Conservation (phyloP, 2,113 vertebrate species). For the Burhinus bistriatus region DNA sequence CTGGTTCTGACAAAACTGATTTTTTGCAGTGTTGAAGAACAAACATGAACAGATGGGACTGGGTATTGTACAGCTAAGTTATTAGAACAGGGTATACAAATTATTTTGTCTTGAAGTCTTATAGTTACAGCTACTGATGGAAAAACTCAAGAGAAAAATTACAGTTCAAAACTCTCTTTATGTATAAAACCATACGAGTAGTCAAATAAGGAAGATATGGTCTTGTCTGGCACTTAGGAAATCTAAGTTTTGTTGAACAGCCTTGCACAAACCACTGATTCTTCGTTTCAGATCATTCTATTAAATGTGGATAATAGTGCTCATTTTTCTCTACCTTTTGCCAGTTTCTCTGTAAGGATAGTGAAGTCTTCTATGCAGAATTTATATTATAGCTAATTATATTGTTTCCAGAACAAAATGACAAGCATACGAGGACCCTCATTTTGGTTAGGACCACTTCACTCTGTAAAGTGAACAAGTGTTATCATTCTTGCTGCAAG, state of each 20-base stretch:
- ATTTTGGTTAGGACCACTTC: background rate
- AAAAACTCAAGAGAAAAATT: background rate
- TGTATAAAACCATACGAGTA: background rate
- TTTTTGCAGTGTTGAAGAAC: background rate
- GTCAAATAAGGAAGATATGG: background rate
- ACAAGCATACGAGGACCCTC: background rate
- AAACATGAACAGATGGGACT: background rate
- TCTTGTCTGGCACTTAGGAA: background rate
- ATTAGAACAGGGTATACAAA: background rate
- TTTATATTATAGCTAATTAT: background rate
- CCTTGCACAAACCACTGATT: background rate
- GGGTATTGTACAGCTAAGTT: background rate
- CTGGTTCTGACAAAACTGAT: background rate
- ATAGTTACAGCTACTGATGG: background rate
- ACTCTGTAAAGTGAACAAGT: background rate
- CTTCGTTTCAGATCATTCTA: background rate
- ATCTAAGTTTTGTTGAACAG: background rate
- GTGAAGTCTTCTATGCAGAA: background rate
- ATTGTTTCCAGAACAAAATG: background rate
- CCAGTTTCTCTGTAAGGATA: background rate
- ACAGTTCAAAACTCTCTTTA: background rate
- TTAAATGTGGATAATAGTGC: background rate
- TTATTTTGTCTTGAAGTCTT: background rate
- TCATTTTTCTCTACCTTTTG: background rate
- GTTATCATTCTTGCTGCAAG: background rate